A percentile compares a stretch with the other conserved stretches of the same genome.
Evolutionary conservation across 2,113 vertebrate genomes (phyloP).

Genomic region (Ascaphus truei): DNA sequence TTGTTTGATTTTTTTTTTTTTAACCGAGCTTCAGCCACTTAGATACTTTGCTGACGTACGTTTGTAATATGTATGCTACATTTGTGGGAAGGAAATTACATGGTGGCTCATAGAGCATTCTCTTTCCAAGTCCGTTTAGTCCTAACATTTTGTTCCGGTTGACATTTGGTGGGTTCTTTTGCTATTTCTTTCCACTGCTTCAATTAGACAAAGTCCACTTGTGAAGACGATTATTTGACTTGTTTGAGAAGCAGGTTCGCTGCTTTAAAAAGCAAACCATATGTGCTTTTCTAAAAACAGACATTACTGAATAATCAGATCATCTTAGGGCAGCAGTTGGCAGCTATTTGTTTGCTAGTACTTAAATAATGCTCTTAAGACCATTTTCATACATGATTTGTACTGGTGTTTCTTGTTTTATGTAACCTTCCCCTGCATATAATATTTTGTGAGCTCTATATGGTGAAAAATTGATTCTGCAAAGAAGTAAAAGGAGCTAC

Average conservation of each 20-base stretch:
- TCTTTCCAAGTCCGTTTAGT: no score
- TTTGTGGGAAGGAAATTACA: constrained; percentile 20
- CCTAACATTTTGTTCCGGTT: constrained; percentile 1
- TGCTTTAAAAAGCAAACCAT: no score
- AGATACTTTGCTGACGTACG: constrained; percentile 12
- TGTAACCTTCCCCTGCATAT: no score
- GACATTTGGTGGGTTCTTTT: constrained; percentile 2
- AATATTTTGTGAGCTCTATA: no score
- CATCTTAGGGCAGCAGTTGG: not conserved
- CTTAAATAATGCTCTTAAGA: no score
- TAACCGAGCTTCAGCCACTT: not conserved
- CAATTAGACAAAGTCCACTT: no score
- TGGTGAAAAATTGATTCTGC: no score
- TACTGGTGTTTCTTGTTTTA: no score
- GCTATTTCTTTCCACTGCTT: no score
- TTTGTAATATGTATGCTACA: not conserved
- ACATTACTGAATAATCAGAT: not conserved
- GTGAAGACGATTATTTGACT: not conserved
- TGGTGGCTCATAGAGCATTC: not conserved
- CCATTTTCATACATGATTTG: no score
- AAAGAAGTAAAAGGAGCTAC: no score
- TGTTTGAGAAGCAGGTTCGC: not conserved
- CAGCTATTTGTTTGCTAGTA: no score
- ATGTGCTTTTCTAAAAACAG: not conserved
- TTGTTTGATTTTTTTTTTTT: not conserved